Percentiles rank a stretch among this genome's conserved stretches.
Conservation (phyloP, 2,797 vertebrate species). For the Chrysocyon brachyurus region DNA sequence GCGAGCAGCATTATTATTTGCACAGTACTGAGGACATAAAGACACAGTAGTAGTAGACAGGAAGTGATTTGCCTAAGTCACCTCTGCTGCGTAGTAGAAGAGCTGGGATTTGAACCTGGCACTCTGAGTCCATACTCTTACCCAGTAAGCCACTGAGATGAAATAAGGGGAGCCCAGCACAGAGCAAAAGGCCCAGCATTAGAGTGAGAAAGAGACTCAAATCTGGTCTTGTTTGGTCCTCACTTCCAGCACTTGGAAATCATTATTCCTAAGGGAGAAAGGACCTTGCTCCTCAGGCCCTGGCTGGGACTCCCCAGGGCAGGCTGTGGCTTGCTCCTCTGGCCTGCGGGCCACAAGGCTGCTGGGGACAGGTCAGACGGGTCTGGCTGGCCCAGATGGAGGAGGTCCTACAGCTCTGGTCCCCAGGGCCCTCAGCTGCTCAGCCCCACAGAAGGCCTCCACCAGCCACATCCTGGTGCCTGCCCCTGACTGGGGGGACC, state of each 20-base stretch:
- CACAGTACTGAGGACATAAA: background rate
- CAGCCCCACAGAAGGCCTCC: background rate
- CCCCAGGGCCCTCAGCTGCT: slow-evolving; percentile 34
- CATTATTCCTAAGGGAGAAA: background rate
- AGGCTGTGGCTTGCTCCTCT: background rate
- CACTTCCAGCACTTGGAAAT: background rate
- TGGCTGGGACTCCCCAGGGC: background rate
- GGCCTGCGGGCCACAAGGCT: slow-evolving; percentile 24
- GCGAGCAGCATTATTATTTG: background rate
- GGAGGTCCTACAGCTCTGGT: slow-evolving; percentile 3
- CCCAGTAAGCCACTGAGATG: background rate
- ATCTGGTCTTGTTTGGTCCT: background rate
- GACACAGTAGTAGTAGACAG: background rate
- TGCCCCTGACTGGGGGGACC: background rate
- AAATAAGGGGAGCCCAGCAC: background rate
- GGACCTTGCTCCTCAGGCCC: background rate
- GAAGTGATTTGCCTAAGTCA: background rate
- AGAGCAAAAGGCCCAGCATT: background rate
- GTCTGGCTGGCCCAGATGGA: slow-evolving; percentile 57
- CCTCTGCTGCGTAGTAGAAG: background rate
- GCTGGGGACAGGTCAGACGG: slow-evolving; percentile 67
- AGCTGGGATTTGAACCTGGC: background rate
- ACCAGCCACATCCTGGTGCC: background rate
- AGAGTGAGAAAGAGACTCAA: background rate
- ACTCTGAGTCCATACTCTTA: background rate